Percentiles rank a stretch among this genome's conserved stretches.
Evolutionary conservation across 2,888 invertebrate species (phyloP).

Genomic region (Malthinus seriepunctatus): DNA sequence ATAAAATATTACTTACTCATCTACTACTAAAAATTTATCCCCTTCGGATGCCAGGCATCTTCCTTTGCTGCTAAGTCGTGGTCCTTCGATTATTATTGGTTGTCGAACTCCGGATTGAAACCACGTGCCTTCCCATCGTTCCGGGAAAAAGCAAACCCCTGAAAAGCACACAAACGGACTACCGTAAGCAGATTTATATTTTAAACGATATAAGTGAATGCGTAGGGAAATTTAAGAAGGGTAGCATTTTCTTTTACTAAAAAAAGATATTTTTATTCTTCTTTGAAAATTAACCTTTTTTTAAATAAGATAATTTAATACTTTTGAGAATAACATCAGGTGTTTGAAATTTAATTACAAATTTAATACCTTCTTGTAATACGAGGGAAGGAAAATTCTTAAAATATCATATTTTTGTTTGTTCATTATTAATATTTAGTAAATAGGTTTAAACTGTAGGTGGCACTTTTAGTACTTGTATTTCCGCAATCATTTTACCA

Average conservation of each 20-base stretch:
- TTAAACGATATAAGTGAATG: conserved; percentile 23
- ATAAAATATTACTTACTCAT: conserved; percentile 72
- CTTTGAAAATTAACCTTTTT: neutral
- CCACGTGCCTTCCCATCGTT: conserved; percentile 87
- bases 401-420: neutral
- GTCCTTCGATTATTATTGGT: conserved; percentile 81
- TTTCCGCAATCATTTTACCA: conserved; percentile 4
- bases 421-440: neutral
- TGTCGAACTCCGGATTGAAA: conserved; percentile 88
- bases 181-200: conserved; percentile 26
- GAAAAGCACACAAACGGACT: conserved; percentile 39
- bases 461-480: conserved; percentile 1
- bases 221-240: conserved; percentile 13
- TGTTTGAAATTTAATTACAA: too few relatives aligned
- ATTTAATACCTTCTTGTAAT: too few relatives aligned
- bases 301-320: too few relatives aligned
- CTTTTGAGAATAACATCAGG: too few relatives aligned
- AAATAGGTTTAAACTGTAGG: conserved; percentile 3
- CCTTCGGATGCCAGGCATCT: conserved; percentile 82
- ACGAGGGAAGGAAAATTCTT: neutral
- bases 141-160: conserved; percentile 80
- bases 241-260: conserved; percentile 16
- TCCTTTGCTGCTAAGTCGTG: conserved; percentile 83
- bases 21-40: conserved; percentile 85
- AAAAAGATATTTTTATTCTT: conserved; percentile 4